Percentiles rank a stretch among this genome's conserved stretches.
phyloP scores from a whole-genome alignment of 2,797 vertebrate species.

The Macropodus opercularis region DNA sequence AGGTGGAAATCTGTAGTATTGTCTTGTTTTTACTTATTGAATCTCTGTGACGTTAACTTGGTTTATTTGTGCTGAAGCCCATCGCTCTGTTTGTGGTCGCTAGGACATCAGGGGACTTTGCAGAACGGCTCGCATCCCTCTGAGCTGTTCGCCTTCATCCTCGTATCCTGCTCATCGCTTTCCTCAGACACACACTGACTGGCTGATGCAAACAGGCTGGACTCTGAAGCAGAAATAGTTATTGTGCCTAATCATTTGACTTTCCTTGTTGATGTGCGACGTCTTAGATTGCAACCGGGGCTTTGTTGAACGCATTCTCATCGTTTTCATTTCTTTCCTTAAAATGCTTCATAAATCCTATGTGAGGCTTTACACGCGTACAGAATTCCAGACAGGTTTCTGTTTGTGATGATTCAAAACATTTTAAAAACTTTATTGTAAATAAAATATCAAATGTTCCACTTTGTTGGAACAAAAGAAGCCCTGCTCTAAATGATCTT shows the following conservation, averaged over 20 bases:
- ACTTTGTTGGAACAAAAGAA: slow-evolving; percentile 41
- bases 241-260: slow-evolving; percentile 74
- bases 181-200: slow-evolving; percentile 45
- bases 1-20: slow-evolving; percentile 85
- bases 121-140: slow-evolving; percentile 56
- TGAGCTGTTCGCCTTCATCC: slow-evolving; percentile 62
- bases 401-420: slow-evolving; percentile 55
- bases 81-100: slow-evolving; percentile 81
- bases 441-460: slow-evolving; percentile 64
- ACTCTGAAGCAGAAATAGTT: slow-evolving; percentile 59
- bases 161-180: slow-evolving; percentile 53
- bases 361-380: slow-evolving; percentile 44
- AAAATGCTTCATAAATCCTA: slow-evolving; percentile 40
- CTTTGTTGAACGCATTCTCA: slow-evolving; percentile 58
- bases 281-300: slow-evolving; percentile 39
- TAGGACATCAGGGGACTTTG: slow-evolving; percentile 53
- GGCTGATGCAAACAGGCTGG: slow-evolving; percentile 48
- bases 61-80: slow-evolving; percentile 84
- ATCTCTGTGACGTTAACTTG: slow-evolving; percentile 86
- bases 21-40: slow-evolving; percentile 78
- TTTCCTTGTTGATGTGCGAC: slow-evolving; percentile 44
- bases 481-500: slow-evolving; percentile 48
- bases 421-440: slow-evolving; percentile 60
- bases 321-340: slow-evolving; percentile 57
- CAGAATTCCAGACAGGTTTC: slow-evolving; percentile 43